Evolutionary conservation across 2,113 vertebrate species (phyloP), one percentile per base, ranked within the genome.

Genomic region (Vombatus ursinus): DNA sequence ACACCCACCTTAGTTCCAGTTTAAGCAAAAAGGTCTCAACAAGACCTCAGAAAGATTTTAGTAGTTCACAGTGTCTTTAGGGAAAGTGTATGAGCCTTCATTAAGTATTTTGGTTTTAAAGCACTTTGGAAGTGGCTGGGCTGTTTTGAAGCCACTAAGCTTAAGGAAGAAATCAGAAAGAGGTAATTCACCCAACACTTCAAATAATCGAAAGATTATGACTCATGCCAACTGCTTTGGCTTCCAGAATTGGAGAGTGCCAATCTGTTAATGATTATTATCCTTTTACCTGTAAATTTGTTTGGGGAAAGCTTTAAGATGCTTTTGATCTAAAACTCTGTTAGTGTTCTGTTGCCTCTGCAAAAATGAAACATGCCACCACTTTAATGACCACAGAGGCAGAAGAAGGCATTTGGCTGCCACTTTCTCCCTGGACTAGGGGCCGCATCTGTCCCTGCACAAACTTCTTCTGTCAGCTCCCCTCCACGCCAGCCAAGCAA

Each of bases 1-100:
- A 68, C 0, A 1, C 1, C 37, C 2, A 22, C 9, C 89, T 47
- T 3, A 14, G 9, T 28, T 51, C 31, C 14, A 47, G 3, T 3
- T 84, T 14, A 44, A 25, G 10, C 19, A 22, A n/a, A 84, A 84
- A 84, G 68, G 14, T 89, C 51, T 57, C 48, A 44, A 44, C n/a
- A 84, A 84, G n/a, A 84, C 53, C 53, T 28, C 89, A 92, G 31
- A 9, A 84, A 26, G 53, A 22, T 84, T 52, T 84, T 37, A 31
- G 61, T 90, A 16, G 28, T 9, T 5, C 28, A 49, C 2, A 90
- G 8, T 0, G 53, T 90, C 57, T 50, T 57, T 52, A 50, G 26
- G 26, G 48, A 92, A 92, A 11, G n/a, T 47, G 2, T 8, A n/a
- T 28, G 28, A 61, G 12, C 28, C 26, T 25, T 11, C 48, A 8